Base-by-base conservation (phyloP, 2,113 vertebrate species). In the Himantopus leucocephalus region DNA sequence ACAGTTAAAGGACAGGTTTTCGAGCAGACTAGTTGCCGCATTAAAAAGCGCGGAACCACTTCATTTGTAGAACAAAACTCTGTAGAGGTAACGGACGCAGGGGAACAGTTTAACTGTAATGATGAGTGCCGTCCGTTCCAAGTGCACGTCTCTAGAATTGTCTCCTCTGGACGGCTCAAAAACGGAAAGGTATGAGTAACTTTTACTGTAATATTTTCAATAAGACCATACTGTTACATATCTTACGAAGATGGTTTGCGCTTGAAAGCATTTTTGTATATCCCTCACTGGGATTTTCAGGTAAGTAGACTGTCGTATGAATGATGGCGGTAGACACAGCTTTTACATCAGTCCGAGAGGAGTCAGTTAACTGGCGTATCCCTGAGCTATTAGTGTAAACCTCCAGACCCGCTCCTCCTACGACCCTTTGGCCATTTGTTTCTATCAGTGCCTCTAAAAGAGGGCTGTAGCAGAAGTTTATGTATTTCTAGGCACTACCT, bases 81-180 rank as follows among this genome's bases (percentile, higher is more conserved):
- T 0, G 15, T 72, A 4, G 82, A 97, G 77, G 12, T 94, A 22
- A 66, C 26, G 9, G 64, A 52, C 4, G 35, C 47, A 14, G 50
- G 17, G 24, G 94, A 71, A 1, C 72, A 48, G 27, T 92, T 88
- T 5, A 32, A 35, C 23, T 90, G 71, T 23, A 66, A 29, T 5
- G 19, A 67, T 0, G 24, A 93, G 41, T 91, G 73, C 52, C 94
- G n/a, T 9, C 96, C 93, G 0, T 93, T 97, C 75, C 96, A 96
- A 17, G 92, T 95, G 71, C 91, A 80, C 0, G 47, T 97, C 55
- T 97, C 97, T 11, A 96, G 97, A 37, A 97, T 97, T 8, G 91
- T 97, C 63, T 87, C 97, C 56, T 97, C 96, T 0, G 85, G 95
- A 16, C 75, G 94, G 17, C 95, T 97, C 85, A 94, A 94, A 70